Conservation (phyloP, 1,140 invertebrate genomes). For the Drosophila carrolli region DNA sequence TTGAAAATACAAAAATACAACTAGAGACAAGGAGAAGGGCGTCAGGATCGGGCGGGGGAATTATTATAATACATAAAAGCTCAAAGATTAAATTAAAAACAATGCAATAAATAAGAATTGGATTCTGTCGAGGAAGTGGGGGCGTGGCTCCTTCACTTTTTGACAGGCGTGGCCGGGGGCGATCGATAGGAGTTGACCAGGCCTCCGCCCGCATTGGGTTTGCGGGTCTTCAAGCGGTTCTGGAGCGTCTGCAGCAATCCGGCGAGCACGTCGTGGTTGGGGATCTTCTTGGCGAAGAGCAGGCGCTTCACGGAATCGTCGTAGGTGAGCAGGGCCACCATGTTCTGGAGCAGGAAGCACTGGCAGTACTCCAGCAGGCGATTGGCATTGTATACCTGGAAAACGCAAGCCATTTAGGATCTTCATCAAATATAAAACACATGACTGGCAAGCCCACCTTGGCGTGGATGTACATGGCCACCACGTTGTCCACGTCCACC, state of each 20-base stretch:
- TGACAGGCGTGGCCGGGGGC: constrained; percentile 62
- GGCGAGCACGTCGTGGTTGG: constrained; percentile 94
- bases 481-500: constrained; percentile 94
- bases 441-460: constrained; percentile 87
- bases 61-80: constrained; percentile 68
- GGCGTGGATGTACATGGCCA: constrained; percentile 96
- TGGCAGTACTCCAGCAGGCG: constrained; percentile 95
- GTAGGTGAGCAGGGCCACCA: constrained; percentile 95
- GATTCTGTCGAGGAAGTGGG: constrained; percentile 2
- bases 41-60: constrained; percentile 12
- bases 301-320: constrained; percentile 95
- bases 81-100: constrained; percentile 67
- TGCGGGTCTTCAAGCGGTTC: constrained; percentile 88
- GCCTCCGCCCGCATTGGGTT: constrained; percentile 56
- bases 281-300: constrained; percentile 94
- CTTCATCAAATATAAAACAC: too few species aligned
- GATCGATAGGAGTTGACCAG: constrained; percentile 68
- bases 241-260: constrained; percentile 92
- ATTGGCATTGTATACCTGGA: constrained; percentile 93
- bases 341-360: constrained; percentile 95
- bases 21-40: constrained; percentile 25
- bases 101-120: constrained; percentile 76
- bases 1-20: constrained; percentile 67
- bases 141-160: constrained; percentile 43
- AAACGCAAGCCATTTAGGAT: background rate